phyloP scores from a whole-genome alignment of 2,113 vertebrate genomes.

The Grallaria varia region DNA sequence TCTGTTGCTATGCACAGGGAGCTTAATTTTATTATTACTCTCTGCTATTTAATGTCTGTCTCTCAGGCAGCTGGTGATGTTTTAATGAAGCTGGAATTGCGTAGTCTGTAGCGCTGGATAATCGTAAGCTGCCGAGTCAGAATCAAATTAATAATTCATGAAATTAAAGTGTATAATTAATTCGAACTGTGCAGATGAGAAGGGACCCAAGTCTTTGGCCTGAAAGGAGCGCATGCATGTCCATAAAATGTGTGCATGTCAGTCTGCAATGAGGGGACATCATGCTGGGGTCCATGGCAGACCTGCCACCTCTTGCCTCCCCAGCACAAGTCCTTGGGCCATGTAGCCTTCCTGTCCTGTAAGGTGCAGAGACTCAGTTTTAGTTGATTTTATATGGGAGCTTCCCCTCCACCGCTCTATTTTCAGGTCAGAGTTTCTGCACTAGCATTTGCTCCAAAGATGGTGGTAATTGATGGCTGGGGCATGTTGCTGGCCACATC shows the following conservation, averaged over 20 bases:
- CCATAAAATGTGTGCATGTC: not conserved
- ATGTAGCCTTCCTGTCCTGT: not conserved
- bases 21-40: conserved; percentile 89
- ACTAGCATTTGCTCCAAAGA: not conserved
- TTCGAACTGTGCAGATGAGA: conserved; percentile 82
- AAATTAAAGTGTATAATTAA: conserved; percentile 99
- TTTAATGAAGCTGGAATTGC: conserved; percentile 94
- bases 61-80: conserved; percentile 90
- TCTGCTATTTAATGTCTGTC: conserved; percentile 86
- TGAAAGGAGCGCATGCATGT: conserved; percentile 37
- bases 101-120: conserved; percentile 87
- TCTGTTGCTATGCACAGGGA: conserved; percentile 75
- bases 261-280: not conserved
- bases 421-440: not conserved
- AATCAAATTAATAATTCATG: conserved; percentile 99
- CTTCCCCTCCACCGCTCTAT: rapidly evolving
- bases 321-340: not conserved
- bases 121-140: conserved; percentile 98
- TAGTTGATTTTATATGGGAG: not conserved
- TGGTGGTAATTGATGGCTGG: not conserved
- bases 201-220: conserved; percentile 63
- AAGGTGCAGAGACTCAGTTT: not conserved
- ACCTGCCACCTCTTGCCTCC: not conserved
- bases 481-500: rapidly evolving
- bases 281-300: rapidly evolving